Conservation (phyloP, 92 coral and sea anemone species). For the Muricea muricata region DNA sequence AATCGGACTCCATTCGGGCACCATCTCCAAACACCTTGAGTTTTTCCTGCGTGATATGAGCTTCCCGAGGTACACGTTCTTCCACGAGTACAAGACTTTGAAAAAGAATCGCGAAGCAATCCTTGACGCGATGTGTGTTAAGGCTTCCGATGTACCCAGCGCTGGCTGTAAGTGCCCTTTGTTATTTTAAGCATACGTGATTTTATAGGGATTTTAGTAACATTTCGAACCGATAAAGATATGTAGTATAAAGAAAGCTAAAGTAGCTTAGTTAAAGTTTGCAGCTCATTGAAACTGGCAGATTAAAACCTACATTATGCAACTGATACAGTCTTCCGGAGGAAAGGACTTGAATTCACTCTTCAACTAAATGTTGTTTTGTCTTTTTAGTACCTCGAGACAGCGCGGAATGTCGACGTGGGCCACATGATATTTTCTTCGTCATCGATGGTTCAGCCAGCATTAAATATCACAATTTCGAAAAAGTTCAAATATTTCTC, state of each 20-base stretch:
- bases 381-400: not conserved
- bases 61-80: not conserved
- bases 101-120: not conserved
- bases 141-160: not conserved
- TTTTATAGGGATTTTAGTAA: too few species aligned
- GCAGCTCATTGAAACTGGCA: too few species aligned
- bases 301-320: too few species aligned
- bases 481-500: slow-evolving; percentile 16
- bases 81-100: not conserved
- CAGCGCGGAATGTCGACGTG: not conserved
- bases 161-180: slow-evolving; percentile 1
- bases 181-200: too few species aligned
- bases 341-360: not conserved
- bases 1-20: not conserved
- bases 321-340: too few species aligned
- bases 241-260: not conserved
- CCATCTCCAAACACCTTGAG: not conserved
- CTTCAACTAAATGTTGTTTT: not conserved
- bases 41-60: not conserved
- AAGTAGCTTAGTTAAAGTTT: not conserved
- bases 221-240: not conserved
- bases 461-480: slow-evolving; percentile 1
- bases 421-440: slow-evolving; percentile 36
- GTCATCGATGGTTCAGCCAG: slow-evolving; percentile 35
- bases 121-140: not conserved